Base-by-base conservation (phyloP, 1,140 invertebrate species). In the Drosophila sp. region DNA sequence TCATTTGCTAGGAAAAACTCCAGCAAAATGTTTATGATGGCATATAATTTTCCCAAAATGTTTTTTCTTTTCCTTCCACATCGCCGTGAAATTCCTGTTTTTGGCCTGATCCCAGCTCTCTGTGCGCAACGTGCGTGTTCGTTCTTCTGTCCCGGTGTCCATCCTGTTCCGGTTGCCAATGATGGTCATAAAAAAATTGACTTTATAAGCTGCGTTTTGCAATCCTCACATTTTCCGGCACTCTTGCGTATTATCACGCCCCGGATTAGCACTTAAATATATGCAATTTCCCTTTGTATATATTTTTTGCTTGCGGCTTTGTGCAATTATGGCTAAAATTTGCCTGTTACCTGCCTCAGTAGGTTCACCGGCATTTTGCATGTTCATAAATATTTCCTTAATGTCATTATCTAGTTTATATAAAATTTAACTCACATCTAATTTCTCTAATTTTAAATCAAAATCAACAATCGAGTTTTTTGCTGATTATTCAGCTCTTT, bases 111-210 rank as follows among this genome's bases (percentile, higher is more conserved):
- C 33, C 56, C 73, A 62, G 58, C 73, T 47, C 64, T 72, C 6
- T 57, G 29, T 35, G 58, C 40, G 33, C 35, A 55, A 33, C 35
- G 60, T 58, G 58, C 30, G 30, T 38, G 40, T 67, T 32, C 32
- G 61, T 25, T 32, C 32, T 29, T 66, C 41, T 60, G 72, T 10
- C 60, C 40, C 40, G 4, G 6, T 27, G 44, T 50, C 44, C 44
- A 57, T 75, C 79, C 85, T 86, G 84, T 87, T 89, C 63, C 72
- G 60, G 76, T 73, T 56, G 38, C 56, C 41, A 62, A 71, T 71
- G 60, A 62, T 65, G 77, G 84, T 50, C 84, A 77, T 87, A 87
- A 87, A 87, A 83, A 87, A 87, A 87, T 89, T 87, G 84, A 87
- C 84, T 87, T 87, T 80, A 60, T 89, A 87, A 87, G 70, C 79